These are phyloP conservation scores for Onychomys torridus DNA, from an alignment of 2,797 vertebrate genomes.

Conservation along the genomic window DNA sequence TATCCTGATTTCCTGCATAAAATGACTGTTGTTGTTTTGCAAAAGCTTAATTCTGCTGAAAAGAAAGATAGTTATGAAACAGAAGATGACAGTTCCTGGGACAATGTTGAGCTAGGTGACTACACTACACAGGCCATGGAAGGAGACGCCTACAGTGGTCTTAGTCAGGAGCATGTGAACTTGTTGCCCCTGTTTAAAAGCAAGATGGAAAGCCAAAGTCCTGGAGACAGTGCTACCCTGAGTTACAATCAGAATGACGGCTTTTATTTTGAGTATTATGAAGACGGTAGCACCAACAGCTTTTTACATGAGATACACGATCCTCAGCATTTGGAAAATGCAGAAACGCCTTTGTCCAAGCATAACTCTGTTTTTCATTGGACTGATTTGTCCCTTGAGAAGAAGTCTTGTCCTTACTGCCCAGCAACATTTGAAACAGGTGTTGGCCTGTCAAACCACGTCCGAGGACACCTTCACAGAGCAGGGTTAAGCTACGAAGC, in stretches of 20 bases:
- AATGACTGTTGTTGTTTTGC: conserved; percentile 94
- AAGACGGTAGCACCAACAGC: conserved; percentile 88
- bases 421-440: conserved; percentile 98
- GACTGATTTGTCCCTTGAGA: conserved; percentile 91
- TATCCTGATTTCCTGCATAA: conserved; percentile 93
- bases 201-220: conserved; percentile 88
- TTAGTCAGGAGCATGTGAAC: conserved; percentile 89
- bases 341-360: conserved; percentile 88
- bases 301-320: conserved; percentile 90
- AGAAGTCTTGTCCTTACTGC: conserved; percentile 94
- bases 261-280: conserved; percentile 92
- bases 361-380: conserved; percentile 91
- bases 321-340: conserved; percentile 89
- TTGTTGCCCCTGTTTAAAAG: conserved; percentile 90
- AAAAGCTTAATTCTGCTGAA: conserved; percentile 91
- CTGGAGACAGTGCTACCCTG: conserved; percentile 87
- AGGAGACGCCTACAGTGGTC: conserved; percentile 88
- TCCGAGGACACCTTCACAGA: conserved; percentile 97
- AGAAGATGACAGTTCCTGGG: conserved; percentile 91
- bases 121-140: conserved; percentile 90
- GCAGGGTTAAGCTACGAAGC: conserved; percentile 96
- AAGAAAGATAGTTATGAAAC: conserved; percentile 90
- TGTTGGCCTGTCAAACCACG: conserved; percentile 97
- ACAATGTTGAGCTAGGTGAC: conserved; percentile 90
- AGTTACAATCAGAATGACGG: conserved; percentile 90